Evolutionary conservation across 1,140 invertebrate genomes (phyloP), one percentile per base, ranked within the genome.

Genomic region (Camponotus pennsylvanicus): DNA sequence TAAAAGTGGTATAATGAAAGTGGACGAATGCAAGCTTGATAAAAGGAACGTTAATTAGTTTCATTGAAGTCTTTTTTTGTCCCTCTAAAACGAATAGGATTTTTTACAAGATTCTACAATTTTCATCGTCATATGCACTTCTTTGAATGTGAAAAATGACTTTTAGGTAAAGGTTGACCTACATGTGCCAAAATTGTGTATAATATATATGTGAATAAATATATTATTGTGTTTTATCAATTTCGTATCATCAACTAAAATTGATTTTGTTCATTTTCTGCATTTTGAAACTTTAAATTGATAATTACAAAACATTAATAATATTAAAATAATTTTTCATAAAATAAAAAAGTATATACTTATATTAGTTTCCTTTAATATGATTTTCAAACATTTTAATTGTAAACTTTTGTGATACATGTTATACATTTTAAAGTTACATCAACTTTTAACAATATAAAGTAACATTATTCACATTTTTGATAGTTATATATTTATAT

Each of bases 31-130:
- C 79, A 73, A 82, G 73, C 40, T 40, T 45, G 40, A 82, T 40
- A 82, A 82, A 82, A 73, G 79, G 4, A 61, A 13, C 27, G 69
- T 82, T 82, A 82, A 73, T 82, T 82, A 82, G 79, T 61, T 82
- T 40, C 32, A 82, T 73, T 82, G 52, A 82, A 82, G 21, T 45
- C 52, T 49, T 73, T 52, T 52, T 61, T 73, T 61, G 69, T 82
- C 40, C 61, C 45, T 2, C 21, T 13, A 34, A 80, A 69, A 59
- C 11, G 40, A 73, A 45, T 73, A 61, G 42, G 67, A 82, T 82
- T 82, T 82, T 82, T 82, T 40, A 82, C n/a, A 45, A 59, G 7
- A 61, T 15, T 61, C n/a, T 59, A 52, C 3, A 82, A 27, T n/a
- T 61, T 82, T 73, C 18, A 49, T 42, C 32, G 49, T 82, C 2